Conservation (phyloP, 2,888 invertebrate genomes). For the Morpho helenor region DNA sequence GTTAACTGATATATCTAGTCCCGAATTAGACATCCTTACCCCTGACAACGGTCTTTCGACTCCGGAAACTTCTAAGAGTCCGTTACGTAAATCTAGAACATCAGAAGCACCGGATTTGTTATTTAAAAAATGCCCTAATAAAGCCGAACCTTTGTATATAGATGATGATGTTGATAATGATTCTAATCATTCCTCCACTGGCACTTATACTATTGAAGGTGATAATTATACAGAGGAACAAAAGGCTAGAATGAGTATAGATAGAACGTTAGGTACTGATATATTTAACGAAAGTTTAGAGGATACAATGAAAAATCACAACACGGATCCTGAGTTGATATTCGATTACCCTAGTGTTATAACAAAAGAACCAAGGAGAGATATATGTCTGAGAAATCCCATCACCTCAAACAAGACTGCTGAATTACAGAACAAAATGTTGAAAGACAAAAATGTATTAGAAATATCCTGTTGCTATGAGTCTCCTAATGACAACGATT, state of each 20-base stretch:
- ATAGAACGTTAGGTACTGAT: conserved; percentile 84
- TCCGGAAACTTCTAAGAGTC: conserved; percentile 62
- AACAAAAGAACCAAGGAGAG: conserved; percentile 63
- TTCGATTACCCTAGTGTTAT: conserved; percentile 58
- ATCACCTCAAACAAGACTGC: conserved; percentile 43
- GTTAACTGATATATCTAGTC: conserved; percentile 80
- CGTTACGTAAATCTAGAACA: conserved; percentile 50
- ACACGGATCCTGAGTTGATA: conserved; percentile 54
- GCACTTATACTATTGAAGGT: conserved; percentile 95
- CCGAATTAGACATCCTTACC: conserved; percentile 79
- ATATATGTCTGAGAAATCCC: conserved; percentile 49
- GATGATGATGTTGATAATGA: conserved; percentile 71
- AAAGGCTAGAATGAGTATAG: conserved; percentile 93
- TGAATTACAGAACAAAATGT: conserved; percentile 52
- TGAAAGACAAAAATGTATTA: conserved; percentile 78
- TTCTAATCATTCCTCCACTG: conserved; percentile 81
- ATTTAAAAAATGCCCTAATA: conserved; percentile 57
- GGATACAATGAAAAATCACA: conserved; percentile 45
- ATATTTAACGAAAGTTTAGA: conserved; percentile 43
- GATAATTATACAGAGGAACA: conserved; percentile 92
- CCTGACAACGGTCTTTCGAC: conserved; percentile 70
- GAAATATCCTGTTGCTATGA: conserved; percentile 82
- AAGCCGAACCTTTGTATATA: conserved; percentile 58
- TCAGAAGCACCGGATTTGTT: conserved; percentile 64
- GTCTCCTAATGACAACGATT: conserved; percentile 66